Evolutionary conservation across 1,140 invertebrate species (phyloP).

Genomic region (Bactericera cockerelli): DNA sequence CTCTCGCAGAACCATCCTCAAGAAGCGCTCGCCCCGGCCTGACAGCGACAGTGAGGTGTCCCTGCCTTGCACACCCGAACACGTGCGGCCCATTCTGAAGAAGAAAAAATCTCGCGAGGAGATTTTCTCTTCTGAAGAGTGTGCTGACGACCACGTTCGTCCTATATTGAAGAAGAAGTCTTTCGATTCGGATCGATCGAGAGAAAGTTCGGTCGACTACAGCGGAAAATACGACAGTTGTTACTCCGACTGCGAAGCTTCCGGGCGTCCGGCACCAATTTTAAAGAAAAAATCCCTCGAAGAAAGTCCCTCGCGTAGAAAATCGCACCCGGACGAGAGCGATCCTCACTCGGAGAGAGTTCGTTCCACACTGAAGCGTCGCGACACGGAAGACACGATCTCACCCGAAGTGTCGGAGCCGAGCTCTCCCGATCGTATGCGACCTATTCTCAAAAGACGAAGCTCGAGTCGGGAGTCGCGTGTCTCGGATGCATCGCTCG

Average conservation of each 20-base stretch:
- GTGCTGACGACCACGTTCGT: neutral
- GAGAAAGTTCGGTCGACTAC: neutral
- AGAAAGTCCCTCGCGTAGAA: no score
- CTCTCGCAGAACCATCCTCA: no score
- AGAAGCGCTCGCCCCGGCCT: no score
- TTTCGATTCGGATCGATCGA: neutral
- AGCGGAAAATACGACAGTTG: neutral
- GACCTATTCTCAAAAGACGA: neutral
- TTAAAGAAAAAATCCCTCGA: neutral
- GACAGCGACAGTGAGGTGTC: no score
- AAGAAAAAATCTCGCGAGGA: slow-evolving; percentile 5
- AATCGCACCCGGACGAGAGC: neutral
- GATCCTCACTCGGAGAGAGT: neutral
- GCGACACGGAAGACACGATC: neutral
- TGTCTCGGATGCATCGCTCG: neutral
- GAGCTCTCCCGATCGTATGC: neutral
- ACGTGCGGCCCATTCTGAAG: neutral
- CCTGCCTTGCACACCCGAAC: no score
- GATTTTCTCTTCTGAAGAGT: neutral
- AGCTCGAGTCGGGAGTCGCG: neutral
- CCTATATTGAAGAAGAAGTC: neutral
- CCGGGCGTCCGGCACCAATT: neutral
- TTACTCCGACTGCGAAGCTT: neutral
- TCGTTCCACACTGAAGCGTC: neutral
- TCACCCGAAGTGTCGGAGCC: neutral